Evolutionary conservation across 2,888 invertebrate genomes (phyloP), one percentile per base, ranked within the genome.

Genomic region (Scaptomyza caliginosa): DNA sequence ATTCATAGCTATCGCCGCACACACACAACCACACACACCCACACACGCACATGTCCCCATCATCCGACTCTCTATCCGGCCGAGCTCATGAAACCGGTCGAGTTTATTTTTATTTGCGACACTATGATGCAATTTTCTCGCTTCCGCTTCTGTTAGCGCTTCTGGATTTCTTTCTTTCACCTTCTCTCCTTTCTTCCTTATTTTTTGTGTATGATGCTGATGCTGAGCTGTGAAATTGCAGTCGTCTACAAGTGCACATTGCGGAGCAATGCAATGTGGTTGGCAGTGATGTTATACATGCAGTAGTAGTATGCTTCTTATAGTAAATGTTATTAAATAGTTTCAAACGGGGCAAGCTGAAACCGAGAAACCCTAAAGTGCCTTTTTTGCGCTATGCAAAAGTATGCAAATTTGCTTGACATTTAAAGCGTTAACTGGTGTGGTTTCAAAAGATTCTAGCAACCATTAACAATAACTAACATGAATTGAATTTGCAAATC

Each of bases 101-200:
- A 75, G 73, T 86, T 87, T 83, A 83, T 81, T 83, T 83, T 86
- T 85, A 83, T 77, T 75, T 83, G 87, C 82, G 78, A 85, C 82
- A 85, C 82, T 85, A 85, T 85, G 82, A 82, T 82, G 82, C 82
- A 82, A 82, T 82, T 82, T 82, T 81, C 87, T 81, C 72, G 82
- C 79, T 77, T 85, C 87, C 74, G 71, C 63, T 73, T 80, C 63
- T 50, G 59, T 64, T 58, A 55, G 24, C 54, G 57, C 46, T 73
- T 54, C 64, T 63, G 43, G 72, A 21, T 56, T 60, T 57, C 49
- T 32, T 32, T 32, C 23, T 39, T 43, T 32, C 16, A 19, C 48
- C 40, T 46, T n/a, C 38, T 34, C 16, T 17, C 48, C 40, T 46
- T n/a, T 30, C 28, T 38, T 26, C 3, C 21, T 34, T 40, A 40